A percentile compares a stretch with the other conserved stretches of the same genome.
Conservation (phyloP, 2,797 vertebrate genomes). For the Cottoperca gobio region DNA sequence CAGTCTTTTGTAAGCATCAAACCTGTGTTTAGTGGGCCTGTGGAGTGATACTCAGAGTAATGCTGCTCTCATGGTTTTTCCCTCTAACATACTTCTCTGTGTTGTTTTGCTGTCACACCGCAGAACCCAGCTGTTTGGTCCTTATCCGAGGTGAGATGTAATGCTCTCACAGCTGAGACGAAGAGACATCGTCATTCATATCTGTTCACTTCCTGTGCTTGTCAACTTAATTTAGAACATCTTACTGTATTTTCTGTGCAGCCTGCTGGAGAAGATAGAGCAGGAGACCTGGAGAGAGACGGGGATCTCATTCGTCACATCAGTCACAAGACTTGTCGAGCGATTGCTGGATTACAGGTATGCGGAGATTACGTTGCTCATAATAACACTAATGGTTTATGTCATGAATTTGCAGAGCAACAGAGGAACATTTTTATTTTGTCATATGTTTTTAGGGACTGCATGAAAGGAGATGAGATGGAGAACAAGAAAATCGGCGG, state of each 20-base stretch:
- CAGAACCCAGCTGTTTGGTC: slow-evolving; percentile 98
- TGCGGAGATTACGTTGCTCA: background rate
- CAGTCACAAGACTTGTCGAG: slow-evolving; percentile 97
- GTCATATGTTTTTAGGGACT: slow-evolving; percentile 87
- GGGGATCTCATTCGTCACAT: slow-evolving; percentile 96
- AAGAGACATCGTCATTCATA: slow-evolving; percentile 24
- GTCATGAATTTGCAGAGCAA: slow-evolving; percentile 1
- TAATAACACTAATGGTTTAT: background rate
- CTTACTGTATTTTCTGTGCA: slow-evolving; percentile 62
- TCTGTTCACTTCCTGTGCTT: background rate
- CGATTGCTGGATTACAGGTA: slow-evolving; percentile 98
- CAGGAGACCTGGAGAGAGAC: slow-evolving; percentile 99
- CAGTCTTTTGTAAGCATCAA: slow-evolving; percentile 92
- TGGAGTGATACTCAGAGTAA: slow-evolving; percentile 25
- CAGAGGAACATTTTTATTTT: slow-evolving; percentile 1
- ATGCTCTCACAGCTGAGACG: background rate
- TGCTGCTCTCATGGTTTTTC: slow-evolving; percentile 70
- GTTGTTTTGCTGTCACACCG: slow-evolving; percentile 36
- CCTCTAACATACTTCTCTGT: slow-evolving; percentile 42
- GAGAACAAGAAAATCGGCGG: slow-evolving; percentile 99
- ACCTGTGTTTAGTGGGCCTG: slow-evolving; percentile 29
- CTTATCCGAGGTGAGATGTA: slow-evolving; percentile 93
- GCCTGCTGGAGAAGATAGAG: slow-evolving; percentile 98
- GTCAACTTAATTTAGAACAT: slow-evolving; percentile 7
- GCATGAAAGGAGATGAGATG: slow-evolving; percentile 98